A percentile compares a stretch with the other conserved stretches of the same genome.
Evolutionary conservation across 2,113 vertebrate genomes (phyloP).

Genomic region (Promerops cafer): DNA sequence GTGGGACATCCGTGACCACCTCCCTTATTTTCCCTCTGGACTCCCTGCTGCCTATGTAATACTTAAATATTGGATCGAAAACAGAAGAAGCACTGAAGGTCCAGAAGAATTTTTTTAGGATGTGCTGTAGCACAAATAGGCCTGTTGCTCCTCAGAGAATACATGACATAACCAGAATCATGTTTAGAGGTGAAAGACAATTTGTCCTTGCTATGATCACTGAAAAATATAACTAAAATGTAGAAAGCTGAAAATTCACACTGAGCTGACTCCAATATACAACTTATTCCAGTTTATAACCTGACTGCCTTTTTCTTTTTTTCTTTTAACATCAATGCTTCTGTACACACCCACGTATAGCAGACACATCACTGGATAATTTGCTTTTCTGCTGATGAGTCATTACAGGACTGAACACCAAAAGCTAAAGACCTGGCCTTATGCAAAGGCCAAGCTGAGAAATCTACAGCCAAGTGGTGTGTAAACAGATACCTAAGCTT

Average conservation of each 20-base stretch:
- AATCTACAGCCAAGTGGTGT: neutral
- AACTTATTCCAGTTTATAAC: neutral
- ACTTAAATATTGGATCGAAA: neutral
- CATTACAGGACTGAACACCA: neutral
- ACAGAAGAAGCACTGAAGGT: neutral
- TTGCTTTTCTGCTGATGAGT: neutral
- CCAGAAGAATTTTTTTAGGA: neutral
- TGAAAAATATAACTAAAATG: neutral
- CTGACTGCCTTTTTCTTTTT: neutral
- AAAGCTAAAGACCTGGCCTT: neutral
- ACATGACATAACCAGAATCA: neutral
- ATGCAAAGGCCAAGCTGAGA: neutral
- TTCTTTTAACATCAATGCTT: neutral
- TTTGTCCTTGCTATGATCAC: neutral
- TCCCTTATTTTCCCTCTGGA: neutral
- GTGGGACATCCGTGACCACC: neutral
- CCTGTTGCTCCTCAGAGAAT: neutral
- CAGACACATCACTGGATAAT: neutral
- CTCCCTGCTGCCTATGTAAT: neutral
- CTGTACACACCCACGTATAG: neutral
- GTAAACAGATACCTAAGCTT: neutral
- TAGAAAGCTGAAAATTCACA: neutral
- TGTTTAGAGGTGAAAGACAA: neutral
- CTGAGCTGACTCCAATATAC: neutral
- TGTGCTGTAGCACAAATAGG: rapidly evolving